These are phyloP conservation scores for Nineta flava DNA, from an alignment of 2,888 invertebrate species.

Conservation along the genomic window DNA sequence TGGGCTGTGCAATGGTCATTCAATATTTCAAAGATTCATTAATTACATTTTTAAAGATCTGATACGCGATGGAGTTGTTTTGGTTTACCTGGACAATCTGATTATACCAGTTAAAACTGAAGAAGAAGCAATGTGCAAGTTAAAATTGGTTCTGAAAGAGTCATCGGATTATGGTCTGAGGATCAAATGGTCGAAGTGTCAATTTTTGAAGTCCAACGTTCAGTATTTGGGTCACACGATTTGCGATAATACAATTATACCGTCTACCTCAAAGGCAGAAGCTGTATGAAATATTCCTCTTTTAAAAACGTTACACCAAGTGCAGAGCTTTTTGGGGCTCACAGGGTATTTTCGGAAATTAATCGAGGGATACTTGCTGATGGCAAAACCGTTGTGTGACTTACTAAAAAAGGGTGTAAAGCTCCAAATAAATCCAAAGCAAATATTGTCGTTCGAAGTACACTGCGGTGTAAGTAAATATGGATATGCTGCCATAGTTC, in stretches of 20 bases:
- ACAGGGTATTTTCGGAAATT: slow-evolving; percentile 13
- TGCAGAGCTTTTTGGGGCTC: slow-evolving; percentile 11
- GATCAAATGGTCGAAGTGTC: slow-evolving; percentile 9
- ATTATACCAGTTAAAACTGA: slow-evolving; percentile 7
- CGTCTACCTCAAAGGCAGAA: slow-evolving; percentile 8
- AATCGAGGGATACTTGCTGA: background rate
- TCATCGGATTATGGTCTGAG: slow-evolving; percentile 5
- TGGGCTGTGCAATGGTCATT: slow-evolving; percentile 8
- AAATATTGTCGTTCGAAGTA: no score
- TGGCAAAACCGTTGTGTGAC: slow-evolving; percentile 7
- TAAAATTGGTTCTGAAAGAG: slow-evolving; percentile 3
- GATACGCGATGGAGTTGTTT: slow-evolving; percentile 4
- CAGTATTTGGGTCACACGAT: slow-evolving; percentile 8
- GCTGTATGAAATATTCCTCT: slow-evolving; percentile 11
- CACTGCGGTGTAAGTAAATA: background rate
- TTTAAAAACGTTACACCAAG: slow-evolving; percentile 6
- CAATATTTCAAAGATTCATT: slow-evolving; percentile 8
- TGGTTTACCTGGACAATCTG: slow-evolving; percentile 10
- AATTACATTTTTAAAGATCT: slow-evolving; percentile 6
- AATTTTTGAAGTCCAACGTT: slow-evolving; percentile 4
- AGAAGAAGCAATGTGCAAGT: slow-evolving; percentile 4
- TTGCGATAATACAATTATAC: slow-evolving; percentile 5
- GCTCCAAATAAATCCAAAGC: background rate
- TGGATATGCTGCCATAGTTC: background rate
- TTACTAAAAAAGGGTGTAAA: slow-evolving; percentile 1